These are phyloP conservation scores for Pangasius mekongensis DNA, from an alignment of 2,797 vertebrate genomes.

Conservation along the genomic window DNA sequence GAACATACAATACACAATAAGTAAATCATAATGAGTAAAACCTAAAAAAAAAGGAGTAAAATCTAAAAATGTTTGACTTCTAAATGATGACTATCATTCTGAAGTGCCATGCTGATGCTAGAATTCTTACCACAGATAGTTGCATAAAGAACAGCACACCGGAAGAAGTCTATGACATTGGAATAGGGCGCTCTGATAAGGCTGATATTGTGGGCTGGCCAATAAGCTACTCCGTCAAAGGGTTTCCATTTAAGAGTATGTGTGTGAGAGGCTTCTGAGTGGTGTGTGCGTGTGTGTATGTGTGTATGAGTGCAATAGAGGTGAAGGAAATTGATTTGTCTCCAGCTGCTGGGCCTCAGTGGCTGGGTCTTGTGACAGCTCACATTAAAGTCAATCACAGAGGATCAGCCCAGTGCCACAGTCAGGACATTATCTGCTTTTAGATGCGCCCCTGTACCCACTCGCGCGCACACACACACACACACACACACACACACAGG, in stretches of 20 bases:
- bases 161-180: conserved; percentile 28
- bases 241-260: conserved; percentile 31
- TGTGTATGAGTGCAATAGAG: conserved; percentile 30
- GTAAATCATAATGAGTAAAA: background rate
- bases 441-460: conserved; percentile 11
- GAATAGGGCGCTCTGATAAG: conserved; percentile 31
- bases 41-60: background rate
- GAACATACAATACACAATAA: background rate
- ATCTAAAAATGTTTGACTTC: background rate
- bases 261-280: conserved; percentile 33
- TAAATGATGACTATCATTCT: conserved; percentile 8
- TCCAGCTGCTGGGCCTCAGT: conserved; percentile 72
- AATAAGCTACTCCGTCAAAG: conserved; percentile 40
- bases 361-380: conserved; percentile 70
- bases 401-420: conserved; percentile 66
- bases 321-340: conserved; percentile 75
- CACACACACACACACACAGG: background rate
- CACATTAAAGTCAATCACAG: conserved; percentile 78
- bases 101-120: conserved; percentile 1
- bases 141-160: background rate
- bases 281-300: conserved; percentile 29
- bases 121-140: background rate
- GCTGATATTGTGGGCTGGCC: conserved; percentile 34
- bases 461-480: background rate
- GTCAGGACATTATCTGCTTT: conserved; percentile 46